Evolutionary conservation across 1,140 invertebrate genomes (phyloP).

Genomic region (Achroia grisella): DNA sequence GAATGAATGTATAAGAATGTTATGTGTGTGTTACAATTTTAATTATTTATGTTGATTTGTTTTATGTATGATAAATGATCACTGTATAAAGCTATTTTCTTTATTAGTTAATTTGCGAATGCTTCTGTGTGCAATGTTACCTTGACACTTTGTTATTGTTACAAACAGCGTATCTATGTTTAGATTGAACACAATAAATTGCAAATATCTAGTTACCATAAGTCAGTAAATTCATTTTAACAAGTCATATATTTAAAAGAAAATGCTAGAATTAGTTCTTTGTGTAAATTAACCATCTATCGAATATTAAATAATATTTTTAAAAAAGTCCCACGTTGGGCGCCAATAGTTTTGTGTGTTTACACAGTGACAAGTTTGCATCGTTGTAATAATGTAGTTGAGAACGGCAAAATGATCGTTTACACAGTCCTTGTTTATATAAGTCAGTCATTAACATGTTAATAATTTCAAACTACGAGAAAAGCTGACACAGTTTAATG

Average conservation of each 20-base stretch:
- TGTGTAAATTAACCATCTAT: too few relatives aligned
- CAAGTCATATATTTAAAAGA: neutral
- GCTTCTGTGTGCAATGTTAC: neutral
- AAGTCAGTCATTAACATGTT: too few relatives aligned
- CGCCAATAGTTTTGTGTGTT: conserved; percentile 2
- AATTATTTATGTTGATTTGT: neutral
- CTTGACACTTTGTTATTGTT: neutral
- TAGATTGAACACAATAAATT: neutral
- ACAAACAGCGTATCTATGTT: neutral
- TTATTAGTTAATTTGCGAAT: neutral
- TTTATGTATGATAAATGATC: neutral
- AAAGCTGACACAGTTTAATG: too few relatives aligned
- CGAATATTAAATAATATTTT: neutral
- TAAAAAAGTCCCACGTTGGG: neutral
- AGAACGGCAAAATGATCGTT: too few relatives aligned
- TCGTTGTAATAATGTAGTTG: too few relatives aligned
- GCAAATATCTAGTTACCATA: neutral
- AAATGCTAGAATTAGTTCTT: neutral
- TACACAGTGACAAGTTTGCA: too few relatives aligned
- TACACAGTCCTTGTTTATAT: too few relatives aligned
- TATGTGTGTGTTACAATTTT: neutral
- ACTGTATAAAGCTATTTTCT: neutral
- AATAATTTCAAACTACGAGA: too few relatives aligned
- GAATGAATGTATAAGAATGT: too few relatives aligned
- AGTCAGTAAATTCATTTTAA: neutral